A percentile compares a stretch with the other conserved stretches of the same genome.
These are phyloP conservation scores for Prunella fulvescens DNA, from an alignment of 2,113 vertebrate species.

Conservation along the genomic window DNA sequence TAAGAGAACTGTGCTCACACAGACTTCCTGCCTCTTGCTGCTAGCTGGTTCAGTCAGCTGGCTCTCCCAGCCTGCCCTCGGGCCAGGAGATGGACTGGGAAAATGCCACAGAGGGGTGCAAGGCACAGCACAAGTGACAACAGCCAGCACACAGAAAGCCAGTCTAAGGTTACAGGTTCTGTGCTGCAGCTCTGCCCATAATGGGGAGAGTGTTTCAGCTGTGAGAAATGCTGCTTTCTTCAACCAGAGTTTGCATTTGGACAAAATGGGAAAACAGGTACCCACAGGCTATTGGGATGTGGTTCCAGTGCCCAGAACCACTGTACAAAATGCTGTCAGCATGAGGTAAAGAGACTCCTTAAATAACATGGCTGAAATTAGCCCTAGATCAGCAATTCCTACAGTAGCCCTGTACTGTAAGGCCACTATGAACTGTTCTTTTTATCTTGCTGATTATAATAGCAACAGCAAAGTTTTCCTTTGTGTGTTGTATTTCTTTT, in stretches of 20 bases:
- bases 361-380: background rate
- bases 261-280: background rate
- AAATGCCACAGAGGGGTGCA: background rate
- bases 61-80: background rate
- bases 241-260: background rate
- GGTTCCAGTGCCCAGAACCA: background rate
- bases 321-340: rapidly evolving
- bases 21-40: background rate
- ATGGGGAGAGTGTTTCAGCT: background rate
- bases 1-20: background rate
- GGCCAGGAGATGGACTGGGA: background rate
- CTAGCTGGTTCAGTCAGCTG: background rate
- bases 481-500: background rate
- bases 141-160: background rate
- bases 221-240: background rate
- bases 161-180: background rate
- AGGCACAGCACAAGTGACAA: background rate
- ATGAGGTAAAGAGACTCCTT: background rate
- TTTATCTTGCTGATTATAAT: background rate
- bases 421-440: background rate
- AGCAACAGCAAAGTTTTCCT: background rate
- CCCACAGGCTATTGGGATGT: background rate
- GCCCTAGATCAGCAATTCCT: background rate
- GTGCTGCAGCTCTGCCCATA: background rate
- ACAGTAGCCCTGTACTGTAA: background rate